Evolutionary conservation across 2,797 vertebrate species (phyloP), one percentile per base, ranked within the genome.

Genomic region (Syndactyla subalaris): DNA sequence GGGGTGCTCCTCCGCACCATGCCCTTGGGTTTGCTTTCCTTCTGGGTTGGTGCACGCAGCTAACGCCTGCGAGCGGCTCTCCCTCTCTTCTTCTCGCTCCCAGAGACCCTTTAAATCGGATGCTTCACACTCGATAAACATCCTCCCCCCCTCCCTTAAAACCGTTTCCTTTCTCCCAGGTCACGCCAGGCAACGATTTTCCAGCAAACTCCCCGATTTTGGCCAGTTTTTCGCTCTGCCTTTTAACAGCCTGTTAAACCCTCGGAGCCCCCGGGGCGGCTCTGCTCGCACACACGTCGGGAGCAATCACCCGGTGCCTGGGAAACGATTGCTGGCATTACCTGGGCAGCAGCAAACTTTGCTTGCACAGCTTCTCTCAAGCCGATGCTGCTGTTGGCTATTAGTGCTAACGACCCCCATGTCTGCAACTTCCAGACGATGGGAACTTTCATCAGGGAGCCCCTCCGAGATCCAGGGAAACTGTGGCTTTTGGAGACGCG

Each of bases 301-400:
- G 77, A 94, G 52, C 19, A 6, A 91, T 91, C 5, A 14, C 45
- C 74, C 7, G 1, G 62, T 12, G 36, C 61, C 62, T 68, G 80
- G 66, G 36, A 92, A 82, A 94, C 39, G 49, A 77, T 43, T 92
- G 65, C 45, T 89, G 81, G 81, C 86, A 46, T 63, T 71, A 97
- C 95, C 94, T 94, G 93, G 78, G 81, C 81, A 93, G 90, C 29
- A 54, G 86, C 74, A 93, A 95, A 94, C 92, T 96, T 93, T 74
- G 68, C 93, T 91, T 71, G 84, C 10, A 0, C 91, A 92, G 89
- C 85, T 80, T 49, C 74, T 94, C 76, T 76, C 57, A 43, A 61
- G 76, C 93, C 20, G 26, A 19, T 2, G 8, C 29, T 63, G 67
- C 84, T 89, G 51, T 58, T 0, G 13, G 74, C 83, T 76, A 71